phyloP scores from a whole-genome alignment of 64 coral and sea anemone genomes.

The Stichodactyla helianthus region DNA sequence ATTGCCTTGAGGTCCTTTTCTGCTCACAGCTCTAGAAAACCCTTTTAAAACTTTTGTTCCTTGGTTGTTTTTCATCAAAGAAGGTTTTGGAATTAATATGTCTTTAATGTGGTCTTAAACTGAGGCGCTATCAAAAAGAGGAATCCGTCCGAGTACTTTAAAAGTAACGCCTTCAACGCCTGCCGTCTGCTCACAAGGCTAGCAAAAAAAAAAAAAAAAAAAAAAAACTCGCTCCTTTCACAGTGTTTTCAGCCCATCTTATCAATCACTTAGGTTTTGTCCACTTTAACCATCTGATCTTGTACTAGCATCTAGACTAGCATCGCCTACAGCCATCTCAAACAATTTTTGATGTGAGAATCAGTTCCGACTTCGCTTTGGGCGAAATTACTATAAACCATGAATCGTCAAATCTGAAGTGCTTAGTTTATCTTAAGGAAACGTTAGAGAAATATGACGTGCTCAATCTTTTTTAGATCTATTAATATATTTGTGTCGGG shows the following conservation, averaged over 20 bases:
- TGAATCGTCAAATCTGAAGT: constrained; percentile 10
- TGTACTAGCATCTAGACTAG: not conserved
- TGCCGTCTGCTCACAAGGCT: not conserved
- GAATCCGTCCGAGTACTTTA: not conserved
- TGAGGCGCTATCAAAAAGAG: not conserved
- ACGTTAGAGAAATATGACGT: not conserved
- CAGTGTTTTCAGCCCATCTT: not conserved
- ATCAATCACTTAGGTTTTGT: not conserved
- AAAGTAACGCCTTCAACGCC: not conserved
- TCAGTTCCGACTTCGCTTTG: not conserved
- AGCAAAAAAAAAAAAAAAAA: not conserved
- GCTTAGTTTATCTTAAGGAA: not conserved
- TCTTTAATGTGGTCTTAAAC: not conserved
- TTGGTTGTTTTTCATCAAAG: not conserved
- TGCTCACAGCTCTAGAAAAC: not conserved
- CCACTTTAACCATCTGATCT: constrained; percentile 5
- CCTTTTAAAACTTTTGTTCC: not conserved
- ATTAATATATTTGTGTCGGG: not conserved
- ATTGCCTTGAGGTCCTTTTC: not conserved
- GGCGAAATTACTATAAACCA: constrained; percentile 9
- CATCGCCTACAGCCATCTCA: not conserved
- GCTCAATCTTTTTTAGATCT: not conserved
- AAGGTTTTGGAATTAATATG: not conserved
- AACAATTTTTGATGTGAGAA: constrained; percentile 1
- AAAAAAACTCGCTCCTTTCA: not conserved